Conservation (phyloP, 2,797 vertebrate genomes). For the Philypnodon macrostomus region DNA sequence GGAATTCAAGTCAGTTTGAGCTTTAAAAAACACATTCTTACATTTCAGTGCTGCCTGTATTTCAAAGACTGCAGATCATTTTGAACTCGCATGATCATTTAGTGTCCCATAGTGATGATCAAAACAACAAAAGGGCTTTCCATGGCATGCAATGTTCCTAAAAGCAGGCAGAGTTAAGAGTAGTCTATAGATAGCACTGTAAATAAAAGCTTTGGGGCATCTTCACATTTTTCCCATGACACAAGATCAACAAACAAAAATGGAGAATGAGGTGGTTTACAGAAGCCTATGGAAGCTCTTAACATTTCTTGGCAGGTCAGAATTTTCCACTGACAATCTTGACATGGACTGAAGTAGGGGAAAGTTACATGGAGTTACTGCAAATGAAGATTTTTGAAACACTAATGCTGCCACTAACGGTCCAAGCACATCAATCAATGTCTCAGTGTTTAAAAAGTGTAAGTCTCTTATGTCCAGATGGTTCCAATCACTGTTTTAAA, state of each 20-base stretch:
- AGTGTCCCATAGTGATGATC: too few relatives aligned
- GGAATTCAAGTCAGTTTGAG: background rate
- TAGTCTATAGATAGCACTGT: slow-evolving; percentile 6
- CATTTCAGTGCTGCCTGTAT: background rate
- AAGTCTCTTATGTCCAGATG: slow-evolving; percentile 5
- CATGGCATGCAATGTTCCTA: slow-evolving; percentile 2
- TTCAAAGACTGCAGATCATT: too few relatives aligned
- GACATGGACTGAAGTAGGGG: slow-evolving; percentile 11
- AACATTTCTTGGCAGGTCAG: slow-evolving; percentile 31
- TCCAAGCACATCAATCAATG: background rate
- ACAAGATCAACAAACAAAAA: slow-evolving; percentile 9
- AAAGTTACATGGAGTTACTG: slow-evolving; percentile 8
- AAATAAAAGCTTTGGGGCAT: slow-evolving; percentile 24
- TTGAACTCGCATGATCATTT: background rate
- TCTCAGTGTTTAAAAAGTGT: slow-evolving; percentile 5
- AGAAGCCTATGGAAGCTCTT: slow-evolving; percentile 19
- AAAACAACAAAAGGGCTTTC: background rate
- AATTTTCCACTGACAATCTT: slow-evolving; percentile 42
- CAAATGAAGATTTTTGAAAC: slow-evolving; percentile 5
- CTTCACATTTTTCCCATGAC: slow-evolving; percentile 9
- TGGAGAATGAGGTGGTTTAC: slow-evolving; percentile 4
- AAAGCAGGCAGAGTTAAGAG: background rate
- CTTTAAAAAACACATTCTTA: background rate
- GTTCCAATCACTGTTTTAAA: background rate
- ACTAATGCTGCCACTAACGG: background rate